Base-by-base conservation (phyloP, 2,888 invertebrate species). In the Parelbella ahira region DNA sequence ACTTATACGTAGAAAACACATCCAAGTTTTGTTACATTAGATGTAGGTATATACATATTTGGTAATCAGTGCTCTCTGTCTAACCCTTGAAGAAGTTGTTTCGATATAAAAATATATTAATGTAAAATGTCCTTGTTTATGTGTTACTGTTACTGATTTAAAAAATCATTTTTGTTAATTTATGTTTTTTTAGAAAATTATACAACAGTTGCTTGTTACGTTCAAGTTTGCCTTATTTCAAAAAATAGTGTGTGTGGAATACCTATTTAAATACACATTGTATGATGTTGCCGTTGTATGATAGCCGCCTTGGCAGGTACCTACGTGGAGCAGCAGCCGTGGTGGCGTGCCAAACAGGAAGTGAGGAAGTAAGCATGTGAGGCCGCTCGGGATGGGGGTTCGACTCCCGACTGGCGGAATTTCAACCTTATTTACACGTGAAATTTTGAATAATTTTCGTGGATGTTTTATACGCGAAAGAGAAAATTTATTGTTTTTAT, bases 291-390 rank as follows among this genome's bases (percentile, higher is more conserved):
- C n/a, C n/a, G n/a, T n/a, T n/a, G n/a, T n/a, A n/a, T n/a, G n/a
- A 15, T 18, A 38, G 15, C 18, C n/a, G 39, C 20, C 54, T 53
- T 59, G 56, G 54, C 54, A 60, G 64, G 72, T 73, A 75, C 70
- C 61, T 75, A 73, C 71, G 64, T n/a, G n/a, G n/a, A n/a, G n/a
- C n/a, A n/a, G 63, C 68, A 79, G 86, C 70, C 86, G 57, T 58
- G 72, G 60, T 76, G 84, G 73, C 84, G 81, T 80, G 86, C 86
- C 86, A 86, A 86, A 84, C 83, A 81, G 86, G 86, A 86, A 86
- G 83, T 69, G 58, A 63, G 79, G 86, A 86, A 86, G 83, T 71
- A 58, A 63, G 78, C 73, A 65, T 68, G 72, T 74, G 72, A 81
- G 70, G 69, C 72, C 68, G 68, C 62, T n/a, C n/a, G n/a, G 72